Conservation (phyloP, 1,140 invertebrate genomes). For the Drosophila navojoa region DNA sequence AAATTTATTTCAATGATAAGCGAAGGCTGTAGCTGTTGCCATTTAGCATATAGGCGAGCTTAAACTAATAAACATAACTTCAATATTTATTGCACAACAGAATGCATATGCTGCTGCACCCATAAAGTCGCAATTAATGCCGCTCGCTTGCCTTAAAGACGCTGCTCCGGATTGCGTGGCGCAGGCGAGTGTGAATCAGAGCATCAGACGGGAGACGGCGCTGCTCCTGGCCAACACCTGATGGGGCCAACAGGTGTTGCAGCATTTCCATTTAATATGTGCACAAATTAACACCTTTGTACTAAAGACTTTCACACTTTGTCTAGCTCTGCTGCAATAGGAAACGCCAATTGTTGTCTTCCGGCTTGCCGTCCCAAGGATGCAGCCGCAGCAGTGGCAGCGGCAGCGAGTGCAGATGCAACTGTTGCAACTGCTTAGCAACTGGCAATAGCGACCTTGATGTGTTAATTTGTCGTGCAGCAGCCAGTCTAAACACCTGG, state of each 20-base stretch:
- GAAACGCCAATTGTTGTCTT: slow-evolving; percentile 59
- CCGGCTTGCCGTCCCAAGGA: slow-evolving; percentile 49
- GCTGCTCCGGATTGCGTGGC: neutral
- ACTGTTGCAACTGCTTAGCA: slow-evolving; percentile 15
- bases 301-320: slow-evolving; percentile 79
- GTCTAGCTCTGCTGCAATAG: slow-evolving; percentile 31
- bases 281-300: slow-evolving; percentile 61
- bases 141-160: slow-evolving; percentile 5
- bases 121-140: slow-evolving; percentile 27
- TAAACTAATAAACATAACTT: slow-evolving; percentile 47
- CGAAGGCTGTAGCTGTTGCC: slow-evolving; percentile 11
- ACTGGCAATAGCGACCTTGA: slow-evolving; percentile 69
- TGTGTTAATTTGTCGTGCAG: slow-evolving; percentile 74
- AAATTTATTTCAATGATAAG: slow-evolving; percentile 14
- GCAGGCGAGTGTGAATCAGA: neutral
- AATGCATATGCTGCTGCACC: slow-evolving; percentile 47
- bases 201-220: neutral
- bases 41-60: slow-evolving; percentile 9
- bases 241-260: slow-evolving; percentile 70
- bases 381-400: slow-evolving; percentile 23
- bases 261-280: slow-evolving; percentile 30
- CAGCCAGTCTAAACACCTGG: slow-evolving; percentile 42
- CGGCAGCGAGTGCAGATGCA: neutral
- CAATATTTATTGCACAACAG: slow-evolving; percentile 47
- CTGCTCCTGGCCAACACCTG: slow-evolving; percentile 12